These are phyloP conservation scores for Melanostigma gelatinosum DNA, from an alignment of 2,113 vertebrate species.

Conservation along the genomic window DNA sequence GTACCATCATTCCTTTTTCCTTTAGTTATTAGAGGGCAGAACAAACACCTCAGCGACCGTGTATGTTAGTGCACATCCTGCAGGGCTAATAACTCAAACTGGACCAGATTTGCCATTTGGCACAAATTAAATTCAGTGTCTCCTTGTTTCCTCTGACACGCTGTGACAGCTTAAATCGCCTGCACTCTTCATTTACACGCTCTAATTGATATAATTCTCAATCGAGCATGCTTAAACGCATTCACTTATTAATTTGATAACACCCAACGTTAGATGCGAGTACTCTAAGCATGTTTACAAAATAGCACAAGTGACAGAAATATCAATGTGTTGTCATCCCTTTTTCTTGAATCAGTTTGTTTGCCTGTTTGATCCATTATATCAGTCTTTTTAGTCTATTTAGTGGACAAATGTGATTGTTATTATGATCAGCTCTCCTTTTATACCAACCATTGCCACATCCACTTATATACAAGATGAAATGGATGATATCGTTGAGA, in stretches of 20 bases:
- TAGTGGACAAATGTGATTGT: not conserved
- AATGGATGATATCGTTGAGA: not conserved
- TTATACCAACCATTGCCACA: not conserved
- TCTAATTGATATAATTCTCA: conserved; percentile 29
- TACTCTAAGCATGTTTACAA: not conserved
- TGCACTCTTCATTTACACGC: conserved; percentile 16
- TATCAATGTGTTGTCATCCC: not conserved
- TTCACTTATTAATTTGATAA: conserved; percentile 6
- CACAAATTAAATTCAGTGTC: conserved; percentile 17
- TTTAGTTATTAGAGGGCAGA: not conserved
- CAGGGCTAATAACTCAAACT: not conserved
- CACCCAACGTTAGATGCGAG: not conserved
- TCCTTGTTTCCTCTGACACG: not conserved
- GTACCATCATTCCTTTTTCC: not conserved
- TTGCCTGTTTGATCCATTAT: not conserved
- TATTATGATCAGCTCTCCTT: not conserved
- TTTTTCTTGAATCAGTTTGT: not conserved
- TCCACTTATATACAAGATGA: not conserved
- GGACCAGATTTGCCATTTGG: not conserved
- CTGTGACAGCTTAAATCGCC: conserved; percentile 6
- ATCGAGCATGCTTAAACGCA: conserved; percentile 12
- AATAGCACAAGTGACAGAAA: not conserved
- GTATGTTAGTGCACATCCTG: not conserved
- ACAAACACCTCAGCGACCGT: not conserved
- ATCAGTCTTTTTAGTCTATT: not conserved